Evolutionary conservation across 2,797 vertebrate species (phyloP).

Genomic region (Echeneis naucrates): DNA sequence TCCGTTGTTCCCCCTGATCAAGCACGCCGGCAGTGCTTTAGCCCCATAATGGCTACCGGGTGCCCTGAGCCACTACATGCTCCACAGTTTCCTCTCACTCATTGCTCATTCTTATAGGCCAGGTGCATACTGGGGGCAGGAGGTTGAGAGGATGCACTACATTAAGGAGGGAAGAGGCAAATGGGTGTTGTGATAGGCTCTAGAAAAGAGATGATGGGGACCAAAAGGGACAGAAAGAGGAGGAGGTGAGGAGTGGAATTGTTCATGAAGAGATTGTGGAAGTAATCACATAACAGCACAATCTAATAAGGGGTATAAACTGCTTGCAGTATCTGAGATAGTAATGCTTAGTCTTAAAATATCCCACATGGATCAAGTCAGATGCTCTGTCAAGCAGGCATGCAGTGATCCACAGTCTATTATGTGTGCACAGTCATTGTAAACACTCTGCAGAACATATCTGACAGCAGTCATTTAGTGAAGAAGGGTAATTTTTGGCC

Average conservation of each 20-base stretch:
- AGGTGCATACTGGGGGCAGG: slow-evolving; percentile 57
- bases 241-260: slow-evolving; percentile 26
- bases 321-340: slow-evolving; percentile 40
- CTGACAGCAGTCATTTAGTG: slow-evolving; percentile 58
- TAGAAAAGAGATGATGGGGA: slow-evolving; percentile 21
- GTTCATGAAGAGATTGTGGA: slow-evolving; percentile 66
- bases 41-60: slow-evolving; percentile 78
- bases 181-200: slow-evolving; percentile 12
- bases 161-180: slow-evolving; percentile 61
- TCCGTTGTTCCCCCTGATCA: slow-evolving; percentile 81
- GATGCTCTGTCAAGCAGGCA: slow-evolving; percentile 36
- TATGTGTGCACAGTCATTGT: slow-evolving; percentile 4
- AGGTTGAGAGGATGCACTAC: slow-evolving; percentile 58
- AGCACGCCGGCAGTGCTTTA: slow-evolving; percentile 79
- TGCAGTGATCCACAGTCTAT: slow-evolving; percentile 5
- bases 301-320: slow-evolving; percentile 70
- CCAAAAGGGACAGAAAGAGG: not conserved
- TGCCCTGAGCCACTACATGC: slow-evolving; percentile 70
- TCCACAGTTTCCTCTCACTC: slow-evolving; percentile 69
- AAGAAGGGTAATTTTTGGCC: slow-evolving; percentile 40
- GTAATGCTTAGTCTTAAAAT: slow-evolving; percentile 39
- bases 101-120: slow-evolving; percentile 79
- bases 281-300: slow-evolving; percentile 53
- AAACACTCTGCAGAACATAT: slow-evolving; percentile 24
- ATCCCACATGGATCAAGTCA: slow-evolving; percentile 46